Base-by-base conservation (phyloP, 2,888 invertebrate genomes). In the Gymnosoma rotundatum region DNA sequence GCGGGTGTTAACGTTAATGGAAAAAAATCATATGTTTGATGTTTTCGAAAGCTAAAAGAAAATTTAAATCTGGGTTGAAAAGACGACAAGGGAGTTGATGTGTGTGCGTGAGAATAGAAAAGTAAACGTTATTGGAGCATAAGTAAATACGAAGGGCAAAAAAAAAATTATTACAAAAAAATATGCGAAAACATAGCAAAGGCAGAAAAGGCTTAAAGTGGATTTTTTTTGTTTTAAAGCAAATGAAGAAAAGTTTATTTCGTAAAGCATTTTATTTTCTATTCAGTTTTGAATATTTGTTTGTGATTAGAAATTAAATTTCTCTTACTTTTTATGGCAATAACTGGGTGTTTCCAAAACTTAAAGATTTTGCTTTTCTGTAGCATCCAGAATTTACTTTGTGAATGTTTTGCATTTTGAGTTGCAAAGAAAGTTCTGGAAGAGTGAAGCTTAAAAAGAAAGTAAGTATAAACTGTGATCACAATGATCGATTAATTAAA, bases 1-100 rank as follows among this genome's bases (percentile, higher is more conserved):
- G 6, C 7, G 20, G 7, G 25, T n/a, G 0, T 18, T 48, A 14
- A 9, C 45, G 70, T 58, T 58, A 70, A 58, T 58, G 50, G 36
- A 61, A 61, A 38, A n/a, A 61, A 50, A 38, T 36, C 48, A 70
- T 16, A 48, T 58, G 70, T 64, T 64, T 72, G 56, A 58, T 72
- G 70, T 70, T 78, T 72, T 48, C 21, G 38, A 38, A 56, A 18
- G 20, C 32, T 56, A 61, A 69, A 60, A 61, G 45, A 6, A 42
- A 52, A 67, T 60, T 66, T 36, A 2, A 6, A 7, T 7, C 14
- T 18, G 6, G 12, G 2, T n/a, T 8, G 69, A 42, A 18, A 6
- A 48, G 14, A 18, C 18, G 32, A 25, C 48, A 1, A 58, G 48
- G 36, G 42, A 58, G 9, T 58, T 32, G 32, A 9, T 20, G 60